Evolutionary conservation across 37 sponge, comb jelly and placozoan species (phyloP).

Genomic region (Oopsacas minuta): DNA sequence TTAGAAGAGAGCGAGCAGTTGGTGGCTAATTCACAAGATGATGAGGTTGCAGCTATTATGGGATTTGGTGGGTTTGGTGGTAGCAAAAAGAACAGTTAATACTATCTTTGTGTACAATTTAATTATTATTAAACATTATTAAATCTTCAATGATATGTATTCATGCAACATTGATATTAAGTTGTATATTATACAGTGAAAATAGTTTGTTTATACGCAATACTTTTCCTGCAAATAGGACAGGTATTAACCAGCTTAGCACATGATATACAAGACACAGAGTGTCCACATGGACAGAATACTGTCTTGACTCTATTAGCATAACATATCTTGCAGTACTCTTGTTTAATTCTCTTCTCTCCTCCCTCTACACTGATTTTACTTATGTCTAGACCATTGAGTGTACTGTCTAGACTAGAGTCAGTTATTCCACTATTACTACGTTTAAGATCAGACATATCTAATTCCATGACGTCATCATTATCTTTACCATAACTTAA

Average conservation of each 20-base stretch:
- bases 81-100: conserved; percentile 38
- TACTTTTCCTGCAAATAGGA: conserved; percentile 50
- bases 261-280: conserved; percentile 56
- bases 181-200: not conserved
- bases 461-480: not conserved
- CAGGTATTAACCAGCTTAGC: conserved; percentile 53
- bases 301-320: conserved; percentile 27
- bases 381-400: not conserved
- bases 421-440: not conserved
- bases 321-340: not conserved
- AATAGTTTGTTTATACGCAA: not conserved
- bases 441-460: not conserved
- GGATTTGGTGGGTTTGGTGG: conserved; percentile 90
- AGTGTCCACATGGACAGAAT: conserved; percentile 86
- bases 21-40: conserved; percentile 32
- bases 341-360: not conserved
- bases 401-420: not conserved
- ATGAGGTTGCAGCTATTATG: conserved; percentile 89
- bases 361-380: not conserved
- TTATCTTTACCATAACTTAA: not conserved
- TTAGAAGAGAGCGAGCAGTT: conserved; percentile 38
- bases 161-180: too few relatives aligned
- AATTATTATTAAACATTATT: not conserved
- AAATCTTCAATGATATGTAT: not conserved
- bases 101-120: not conserved